Conservation (phyloP, 2,888 invertebrate genomes). For the Eupithecia dodoneata region DNA sequence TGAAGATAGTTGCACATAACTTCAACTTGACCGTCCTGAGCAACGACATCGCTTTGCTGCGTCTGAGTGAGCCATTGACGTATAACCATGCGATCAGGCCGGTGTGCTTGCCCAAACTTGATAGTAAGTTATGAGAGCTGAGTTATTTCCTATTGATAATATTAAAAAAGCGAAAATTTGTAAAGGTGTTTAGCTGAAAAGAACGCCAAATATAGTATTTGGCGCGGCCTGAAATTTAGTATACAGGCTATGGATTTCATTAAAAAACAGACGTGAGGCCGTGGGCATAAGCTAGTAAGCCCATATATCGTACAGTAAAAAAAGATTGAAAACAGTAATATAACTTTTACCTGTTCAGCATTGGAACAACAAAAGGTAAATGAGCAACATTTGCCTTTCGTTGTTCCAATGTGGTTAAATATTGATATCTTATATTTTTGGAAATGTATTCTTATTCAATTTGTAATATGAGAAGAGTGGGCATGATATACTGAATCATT, state of each 20-base stretch:
- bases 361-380: too few relatives aligned
- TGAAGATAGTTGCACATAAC: conserved; percentile 89
- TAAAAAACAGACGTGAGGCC: too few relatives aligned
- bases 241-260: too few relatives aligned
- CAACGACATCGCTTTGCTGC: conserved; percentile 92
- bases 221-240: neutral
- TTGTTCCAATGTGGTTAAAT: neutral
- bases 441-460: neutral
- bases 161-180: neutral
- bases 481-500: conserved; percentile 25
- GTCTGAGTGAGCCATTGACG: conserved; percentile 90
- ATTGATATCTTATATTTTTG: neutral
- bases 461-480: conserved; percentile 12
- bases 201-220: neutral
- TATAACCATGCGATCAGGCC: conserved; percentile 91
- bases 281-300: too few relatives aligned
- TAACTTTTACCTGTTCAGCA: neutral
- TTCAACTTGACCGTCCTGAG: conserved; percentile 93
- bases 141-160: neutral
- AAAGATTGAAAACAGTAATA: neutral
- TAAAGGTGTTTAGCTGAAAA: neutral
- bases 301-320: too few relatives aligned
- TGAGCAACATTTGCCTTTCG: neutral
- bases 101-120: conserved; percentile 88
- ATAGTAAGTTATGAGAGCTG: conserved; percentile 70